Evolutionary conservation across 1,140 invertebrate species (phyloP).

Genomic region (Archivesica marissinica): DNA sequence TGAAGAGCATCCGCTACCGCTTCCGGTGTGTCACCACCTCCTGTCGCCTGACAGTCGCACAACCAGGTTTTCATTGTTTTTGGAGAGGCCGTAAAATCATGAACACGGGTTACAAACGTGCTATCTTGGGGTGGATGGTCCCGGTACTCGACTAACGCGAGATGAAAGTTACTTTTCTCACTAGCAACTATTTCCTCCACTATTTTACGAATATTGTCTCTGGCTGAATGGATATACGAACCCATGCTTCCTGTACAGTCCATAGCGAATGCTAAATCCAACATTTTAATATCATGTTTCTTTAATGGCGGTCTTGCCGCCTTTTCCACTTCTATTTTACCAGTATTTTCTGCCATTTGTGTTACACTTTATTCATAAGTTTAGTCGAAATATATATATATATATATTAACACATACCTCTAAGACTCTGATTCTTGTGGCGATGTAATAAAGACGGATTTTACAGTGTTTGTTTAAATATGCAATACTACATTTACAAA

Average conservation of each 20-base stretch:
- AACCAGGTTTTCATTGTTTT: conserved; percentile 77
- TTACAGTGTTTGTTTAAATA: too few relatives aligned
- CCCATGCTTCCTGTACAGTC: conserved; percentile 80
- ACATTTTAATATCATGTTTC: conserved; percentile 64
- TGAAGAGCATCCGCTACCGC: conserved; percentile 79
- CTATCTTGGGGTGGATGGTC: conserved; percentile 78
- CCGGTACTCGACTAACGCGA: conserved; percentile 79
- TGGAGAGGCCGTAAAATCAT: conserved; percentile 78
- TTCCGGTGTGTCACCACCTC: conserved; percentile 79
- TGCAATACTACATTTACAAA: too few relatives aligned
- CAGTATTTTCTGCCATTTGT: neutral
- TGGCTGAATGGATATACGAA: conserved; percentile 75
- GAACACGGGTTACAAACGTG: conserved; percentile 74
- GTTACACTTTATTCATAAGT: too few relatives aligned
- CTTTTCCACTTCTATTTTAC: conserved; percentile 8
- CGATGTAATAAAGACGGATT: too few relatives aligned
- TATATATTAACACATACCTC: too few relatives aligned
- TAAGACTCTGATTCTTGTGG: too few relatives aligned
- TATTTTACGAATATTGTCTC: conserved; percentile 76
- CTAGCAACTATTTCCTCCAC: conserved; percentile 76
- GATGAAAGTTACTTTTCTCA: conserved; percentile 75
- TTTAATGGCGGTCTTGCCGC: conserved; percentile 61
- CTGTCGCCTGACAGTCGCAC: conserved; percentile 67
- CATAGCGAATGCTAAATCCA: conserved; percentile 79
- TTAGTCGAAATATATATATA: too few relatives aligned